Evolutionary conservation across 2,113 vertebrate species (phyloP).

Genomic region (Sphaerodactylus townsendi): DNA sequence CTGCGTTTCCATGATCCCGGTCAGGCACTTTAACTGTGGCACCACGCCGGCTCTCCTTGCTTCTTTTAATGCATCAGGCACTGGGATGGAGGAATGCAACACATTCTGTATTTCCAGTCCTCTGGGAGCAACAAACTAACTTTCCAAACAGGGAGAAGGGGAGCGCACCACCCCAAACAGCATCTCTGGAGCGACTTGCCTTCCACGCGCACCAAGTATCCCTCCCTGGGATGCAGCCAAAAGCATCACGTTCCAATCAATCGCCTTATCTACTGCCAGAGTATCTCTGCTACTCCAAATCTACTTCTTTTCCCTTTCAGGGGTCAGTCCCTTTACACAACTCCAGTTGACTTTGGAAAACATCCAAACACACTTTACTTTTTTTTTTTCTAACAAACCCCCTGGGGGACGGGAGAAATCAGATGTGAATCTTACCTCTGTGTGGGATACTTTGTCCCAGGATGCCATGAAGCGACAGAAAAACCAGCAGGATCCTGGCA

Average conservation of each 20-base stretch:
- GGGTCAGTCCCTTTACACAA: neutral
- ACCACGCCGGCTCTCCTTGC: too few relatives aligned
- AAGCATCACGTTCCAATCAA: too few relatives aligned
- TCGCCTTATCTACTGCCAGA: neutral
- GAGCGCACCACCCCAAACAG: too few relatives aligned
- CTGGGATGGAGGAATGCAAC: too few relatives aligned
- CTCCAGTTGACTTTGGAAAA: neutral
- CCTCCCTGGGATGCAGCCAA: neutral
- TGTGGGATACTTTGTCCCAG: conserved; percentile 51
- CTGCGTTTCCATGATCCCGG: too few relatives aligned
- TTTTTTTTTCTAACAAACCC: neutral
- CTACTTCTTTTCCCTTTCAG: neutral
- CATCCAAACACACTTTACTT: neutral
- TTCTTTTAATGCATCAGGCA: too few relatives aligned
- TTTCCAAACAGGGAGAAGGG: neutral
- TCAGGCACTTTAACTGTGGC: too few relatives aligned
- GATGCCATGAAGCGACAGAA: conserved; percentile 63
- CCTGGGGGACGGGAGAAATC: fast-evolving
- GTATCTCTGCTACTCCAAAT: neutral
- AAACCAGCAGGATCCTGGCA: conserved; percentile 47
- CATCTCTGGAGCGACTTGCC: neutral
- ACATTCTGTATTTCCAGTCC: neutral
- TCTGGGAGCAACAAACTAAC: neutral
- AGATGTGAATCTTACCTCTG: conserved; percentile 58
- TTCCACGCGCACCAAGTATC: neutral